Conservation (phyloP, 2,888 invertebrate genomes). For the Thymelicus lineola region DNA sequence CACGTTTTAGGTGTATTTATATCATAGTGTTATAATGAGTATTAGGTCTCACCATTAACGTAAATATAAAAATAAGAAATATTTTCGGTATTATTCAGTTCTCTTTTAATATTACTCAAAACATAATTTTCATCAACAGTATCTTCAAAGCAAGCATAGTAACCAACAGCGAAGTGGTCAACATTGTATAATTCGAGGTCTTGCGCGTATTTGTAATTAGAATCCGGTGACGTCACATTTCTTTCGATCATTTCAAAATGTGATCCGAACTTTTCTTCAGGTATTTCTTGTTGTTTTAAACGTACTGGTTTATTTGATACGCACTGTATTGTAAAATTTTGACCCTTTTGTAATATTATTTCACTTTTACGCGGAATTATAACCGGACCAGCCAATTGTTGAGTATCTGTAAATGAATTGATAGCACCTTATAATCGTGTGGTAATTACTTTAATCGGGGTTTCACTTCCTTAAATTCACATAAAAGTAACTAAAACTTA, state of each 20-base stretch:
- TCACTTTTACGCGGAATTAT: conserved; percentile 65
- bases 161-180: conserved; percentile 78
- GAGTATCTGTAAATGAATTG: conserved; percentile 71
- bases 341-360: conserved; percentile 68
- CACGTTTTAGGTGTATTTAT: not conserved
- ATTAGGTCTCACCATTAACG: conserved; percentile 71
- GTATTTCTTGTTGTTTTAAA: conserved; percentile 69
- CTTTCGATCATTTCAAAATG: conserved; percentile 50
- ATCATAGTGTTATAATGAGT: not conserved
- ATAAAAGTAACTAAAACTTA: too few species aligned
- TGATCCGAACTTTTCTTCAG: conserved; percentile 60
- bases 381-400: conserved; percentile 63
- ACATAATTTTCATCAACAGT: conserved; percentile 59
- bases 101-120: conserved; percentile 61
- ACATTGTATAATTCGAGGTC: conserved; percentile 75
- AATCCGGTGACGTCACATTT: conserved; percentile 49
- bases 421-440: conserved; percentile 38
- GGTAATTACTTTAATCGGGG: not conserved
- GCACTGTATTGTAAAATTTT: conserved; percentile 72
- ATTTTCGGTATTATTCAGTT: conserved; percentile 66
- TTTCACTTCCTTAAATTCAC: not conserved
- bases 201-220: conserved; percentile 68
- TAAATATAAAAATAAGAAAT: conserved; percentile 74
- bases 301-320: conserved; percentile 60
- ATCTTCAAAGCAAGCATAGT: conserved; percentile 83